Base-by-base conservation (phyloP, 35 echinoderm and acorn worm species). In the Lytechinus variegatus region DNA sequence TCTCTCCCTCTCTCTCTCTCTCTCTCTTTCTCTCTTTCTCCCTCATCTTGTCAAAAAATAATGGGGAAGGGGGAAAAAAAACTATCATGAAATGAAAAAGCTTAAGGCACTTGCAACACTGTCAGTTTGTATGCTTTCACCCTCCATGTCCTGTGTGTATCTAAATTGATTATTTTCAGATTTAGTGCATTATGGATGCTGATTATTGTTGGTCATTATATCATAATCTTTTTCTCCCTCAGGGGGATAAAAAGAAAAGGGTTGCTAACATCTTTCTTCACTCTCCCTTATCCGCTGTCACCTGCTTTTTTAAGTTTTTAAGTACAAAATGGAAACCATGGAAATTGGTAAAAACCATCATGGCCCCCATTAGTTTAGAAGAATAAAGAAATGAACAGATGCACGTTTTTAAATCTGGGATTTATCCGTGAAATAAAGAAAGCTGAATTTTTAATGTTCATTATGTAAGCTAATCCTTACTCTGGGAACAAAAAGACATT, bases 121-220 rank as follows among this genome's bases (percentile, higher is more conserved):
- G 5, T 24, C 14, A 24, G 66, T 24, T 79, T 79, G 2, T 44
- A 79, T 79, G 19, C 66, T 79, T 79, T n/a, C 19, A 24, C 2
- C 66, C 16, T 16, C 66, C n/a, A 79, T 21, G 66, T 79, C 21
- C 24, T 79, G 66, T 79, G 66, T 24, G 66, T 24, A 79, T 44
- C 88, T 44, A 90, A 90, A 90, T 54, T 54, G 52, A 54, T 90
- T 90, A 54, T 90, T 90, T 90, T 90, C 88, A 90, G 88, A 90
- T 90, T 90, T 90, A 90, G 28, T 90, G 88, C 28, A 90, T 90
- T 90, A 90, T 90, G 9, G 29, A 54, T 44, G 9, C 66, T 79
- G 66, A 79, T 79, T 6, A 16, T 8, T 79, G 12, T 79, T 79
- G 66, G 66, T 79, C 66, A 79, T 79, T 79, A 79, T 24, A 79